Evolutionary conservation across 2,113 vertebrate genomes (phyloP), one percentile per base, ranked within the genome.

Genomic region (Oryctolagus cuniculus): DNA sequence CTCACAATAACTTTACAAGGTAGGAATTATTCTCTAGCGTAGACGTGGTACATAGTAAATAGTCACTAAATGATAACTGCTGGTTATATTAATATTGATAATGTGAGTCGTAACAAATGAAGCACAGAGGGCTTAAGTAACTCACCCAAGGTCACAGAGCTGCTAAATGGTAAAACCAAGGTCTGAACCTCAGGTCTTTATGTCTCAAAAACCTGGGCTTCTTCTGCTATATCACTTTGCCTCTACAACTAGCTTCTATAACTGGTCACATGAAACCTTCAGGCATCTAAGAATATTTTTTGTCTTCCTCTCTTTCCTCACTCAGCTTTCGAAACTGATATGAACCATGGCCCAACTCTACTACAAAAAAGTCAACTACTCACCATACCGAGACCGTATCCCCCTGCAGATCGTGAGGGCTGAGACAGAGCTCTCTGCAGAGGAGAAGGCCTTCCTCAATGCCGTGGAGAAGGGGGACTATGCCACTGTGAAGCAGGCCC

Each of bases 401-500:
- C 99, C 99, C 0, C 97, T 99, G 25, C 99, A 99, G 98, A 99
- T 99, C 0, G 99, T 99, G 89, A 98, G 99, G 10, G 99, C 99
- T 0, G 99, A 99, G 97, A 99, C 99, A 44, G 99, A 99, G 97
- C 99, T 99, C 83, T 99, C 99, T 0, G 98, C 96, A 0, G 99
- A 99, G 90, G 99, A 99, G 98, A 98, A 99, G 64, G 99, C 99
- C 87, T 99, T 99, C 98, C 99, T 99, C 97, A 99, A 98, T 0
- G 99, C 99, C 0, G 99, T 99, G 95, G 99, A 99, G 98, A 99
- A 99, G 96, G 99, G 99, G 10, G 99, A 99, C 98, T 99, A 99
- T 69, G 99, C 99, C 49, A 99, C 99, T 0, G 99, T 99, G 84
- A 99, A 99, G 90, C 99, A 99, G 36, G 99, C 99, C 53, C 97